Evolutionary conservation across 1,140 invertebrate species (phyloP), one percentile per base, ranked within the genome.

Genomic region (Neodiprion virginianus): DNA sequence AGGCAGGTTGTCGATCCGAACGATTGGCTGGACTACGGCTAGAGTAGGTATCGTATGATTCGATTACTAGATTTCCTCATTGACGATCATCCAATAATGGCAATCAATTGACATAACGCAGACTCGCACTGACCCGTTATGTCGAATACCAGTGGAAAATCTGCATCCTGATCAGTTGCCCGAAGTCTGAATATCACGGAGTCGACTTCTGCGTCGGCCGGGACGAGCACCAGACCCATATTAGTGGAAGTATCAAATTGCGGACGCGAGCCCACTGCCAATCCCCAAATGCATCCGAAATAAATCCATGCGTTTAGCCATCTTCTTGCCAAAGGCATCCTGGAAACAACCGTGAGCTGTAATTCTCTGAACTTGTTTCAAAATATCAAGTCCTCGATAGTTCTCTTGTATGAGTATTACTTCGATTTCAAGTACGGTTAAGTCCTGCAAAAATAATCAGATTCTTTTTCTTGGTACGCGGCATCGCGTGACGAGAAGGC

Each of bases 181-280:
- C 95, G 92, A 71, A 97, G 90, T 79, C 95, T 91, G 88, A 96
- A 97, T 84, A 97, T 95, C 78, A 96, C 92, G 14, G 94, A 93
- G 74, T 94, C 94, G 77, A 95, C 91, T 79, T 93, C 91, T 28
- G 95, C 94, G 85, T 96, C 95, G 21, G 93, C 92, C 67, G 95
- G 95, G 61, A 97, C 91, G 50, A 96, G 90, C 66, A 96, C 93
- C 70, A 95, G 90, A 79, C 93, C 89, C 92, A 96, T 95, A 77
- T 94, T 91, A 67, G 94, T 95, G 77, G 93, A 92, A 48, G 93
- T 92, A 86, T 96, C 95, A 89, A 96, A 95, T 80, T 92, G 90
- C 74, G 94, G 94, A 81, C 93, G 91, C 83, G 92, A 92, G 80
- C 88, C 84, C 71, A 78, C 79, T 72, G 80, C 76, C 78, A 80